Conservation (phyloP, 2,888 invertebrate genomes). For the Eretmocerus hayati region DNA sequence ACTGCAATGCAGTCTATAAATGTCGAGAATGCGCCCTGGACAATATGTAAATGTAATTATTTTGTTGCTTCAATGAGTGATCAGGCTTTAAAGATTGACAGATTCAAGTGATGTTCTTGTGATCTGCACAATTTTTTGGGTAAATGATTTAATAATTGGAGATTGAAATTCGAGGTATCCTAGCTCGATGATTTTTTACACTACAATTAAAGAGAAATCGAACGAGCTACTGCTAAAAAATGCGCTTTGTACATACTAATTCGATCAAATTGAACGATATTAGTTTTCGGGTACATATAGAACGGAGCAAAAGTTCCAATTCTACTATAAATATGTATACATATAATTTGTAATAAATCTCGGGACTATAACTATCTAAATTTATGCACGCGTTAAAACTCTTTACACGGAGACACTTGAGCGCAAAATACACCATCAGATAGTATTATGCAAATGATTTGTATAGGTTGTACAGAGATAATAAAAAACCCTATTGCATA, state of each 20-base stretch:
- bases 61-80: conserved; percentile 12
- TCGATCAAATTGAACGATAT: background rate
- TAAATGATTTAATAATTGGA: too few species aligned
- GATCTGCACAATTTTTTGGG: too few species aligned
- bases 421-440: conserved; percentile 13
- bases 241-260: conserved; percentile 17
- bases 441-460: conserved; percentile 23
- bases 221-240: conserved; percentile 1
- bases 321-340: too few species aligned
- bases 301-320: conserved; percentile 11
- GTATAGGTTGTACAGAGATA: conserved; percentile 31
- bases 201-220: conserved; percentile 8
- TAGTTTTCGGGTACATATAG: background rate
- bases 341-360: background rate
- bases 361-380: background rate
- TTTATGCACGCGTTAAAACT: background rate
- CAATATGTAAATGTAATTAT: conserved; percentile 20
- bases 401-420: background rate
- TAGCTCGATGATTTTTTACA: conserved; percentile 14
- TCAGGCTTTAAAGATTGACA: too few species aligned
- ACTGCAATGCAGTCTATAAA: too few species aligned
- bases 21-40: conserved; percentile 16
- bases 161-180: too few species aligned
- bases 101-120: background rate
- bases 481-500: conserved; percentile 31